Conservation (phyloP, 2,888 invertebrate genomes). For the Leptinotarsa haldemani region DNA sequence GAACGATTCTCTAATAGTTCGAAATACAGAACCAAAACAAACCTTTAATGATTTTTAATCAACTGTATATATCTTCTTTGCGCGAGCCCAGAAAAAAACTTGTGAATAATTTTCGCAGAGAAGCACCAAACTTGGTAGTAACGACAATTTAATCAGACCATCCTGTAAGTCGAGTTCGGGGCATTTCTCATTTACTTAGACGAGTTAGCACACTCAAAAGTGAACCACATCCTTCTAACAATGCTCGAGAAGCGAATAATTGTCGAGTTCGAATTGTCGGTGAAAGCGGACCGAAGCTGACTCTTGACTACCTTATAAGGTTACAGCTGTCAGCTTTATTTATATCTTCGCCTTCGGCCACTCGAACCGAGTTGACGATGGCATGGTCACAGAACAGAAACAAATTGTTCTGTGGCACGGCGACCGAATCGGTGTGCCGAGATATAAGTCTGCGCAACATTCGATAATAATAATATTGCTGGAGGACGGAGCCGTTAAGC, state of each 20-base stretch:
- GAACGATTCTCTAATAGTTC: no score
- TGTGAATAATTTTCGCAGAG: no score
- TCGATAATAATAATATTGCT: slow-evolving; percentile 3
- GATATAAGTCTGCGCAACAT: slow-evolving; percentile 11
- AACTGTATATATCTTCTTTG: no score
- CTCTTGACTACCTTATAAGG: slow-evolving; percentile 53
- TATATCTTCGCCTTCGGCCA: slow-evolving; percentile 47
- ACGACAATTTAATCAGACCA: no score
- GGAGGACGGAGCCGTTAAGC: not conserved
- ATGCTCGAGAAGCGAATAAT: slow-evolving; percentile 25
- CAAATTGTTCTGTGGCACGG: no score
- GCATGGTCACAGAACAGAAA: not conserved
- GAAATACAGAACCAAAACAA: no score
- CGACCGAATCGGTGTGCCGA: not conserved
- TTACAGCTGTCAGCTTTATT: slow-evolving; percentile 56
- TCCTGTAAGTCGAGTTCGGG: not conserved
- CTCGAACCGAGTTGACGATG: slow-evolving; percentile 21
- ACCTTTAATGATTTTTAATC: no score
- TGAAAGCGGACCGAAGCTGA: slow-evolving; percentile 48
- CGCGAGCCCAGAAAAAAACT: no score
- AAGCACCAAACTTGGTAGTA: no score
- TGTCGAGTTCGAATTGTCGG: slow-evolving; percentile 39
- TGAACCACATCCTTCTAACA: slow-evolving; percentile 21
- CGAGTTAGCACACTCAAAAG: slow-evolving; percentile 7
- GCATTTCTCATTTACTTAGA: not conserved